Base-by-base conservation (phyloP, 2,797 vertebrate genomes). In the Gallinago solitaria region DNA sequence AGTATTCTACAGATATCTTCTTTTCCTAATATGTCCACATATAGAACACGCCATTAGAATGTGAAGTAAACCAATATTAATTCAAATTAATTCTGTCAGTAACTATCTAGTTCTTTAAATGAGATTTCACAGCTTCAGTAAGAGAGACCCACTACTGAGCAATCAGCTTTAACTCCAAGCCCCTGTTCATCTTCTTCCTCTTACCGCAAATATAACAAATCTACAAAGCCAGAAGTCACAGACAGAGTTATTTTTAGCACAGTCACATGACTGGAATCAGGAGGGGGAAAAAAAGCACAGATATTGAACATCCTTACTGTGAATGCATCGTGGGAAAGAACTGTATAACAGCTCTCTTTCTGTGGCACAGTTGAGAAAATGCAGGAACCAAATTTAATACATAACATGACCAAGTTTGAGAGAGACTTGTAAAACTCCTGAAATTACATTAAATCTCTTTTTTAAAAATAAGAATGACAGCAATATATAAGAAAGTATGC, bases 281-380 rank as follows among this genome's bases (percentile, higher is more conserved):
- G 16, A 91, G 85, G 33, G 85, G 33, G 86, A 91, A 90, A 97
- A 92, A 93, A 89, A 91, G 83, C 64, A 70, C 75, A 21, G 79
- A 78, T 96, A 93, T 94, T 91, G 92, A 97, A 92, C 61, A 91
- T 75, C 75, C 33, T 79, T 85, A 77, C 76, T 91, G 84, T 61
- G 64, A 89, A 89, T 75, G 84, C 50, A 92, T 92, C 87, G 83
- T 75, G 78, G 71, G 75, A 93, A 43, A 91, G 61, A 91, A 87
- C 8, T 11, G 3, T 60, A 12, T 64, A 89, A 43, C 73, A 78
- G 47, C 53, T 89, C 69, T 79, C 86, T 79, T 81, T 93, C 83
- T 91, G 67, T 77, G 37, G 60, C n/a, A 86, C 43, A 64, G 47
- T 3, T 84, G 67, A 91, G 80, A 91, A 93, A 95, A 94, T 32